These are phyloP conservation scores for Callimorpha dominula DNA, from an alignment of 2,888 invertebrate genomes.

Conservation along the genomic window DNA sequence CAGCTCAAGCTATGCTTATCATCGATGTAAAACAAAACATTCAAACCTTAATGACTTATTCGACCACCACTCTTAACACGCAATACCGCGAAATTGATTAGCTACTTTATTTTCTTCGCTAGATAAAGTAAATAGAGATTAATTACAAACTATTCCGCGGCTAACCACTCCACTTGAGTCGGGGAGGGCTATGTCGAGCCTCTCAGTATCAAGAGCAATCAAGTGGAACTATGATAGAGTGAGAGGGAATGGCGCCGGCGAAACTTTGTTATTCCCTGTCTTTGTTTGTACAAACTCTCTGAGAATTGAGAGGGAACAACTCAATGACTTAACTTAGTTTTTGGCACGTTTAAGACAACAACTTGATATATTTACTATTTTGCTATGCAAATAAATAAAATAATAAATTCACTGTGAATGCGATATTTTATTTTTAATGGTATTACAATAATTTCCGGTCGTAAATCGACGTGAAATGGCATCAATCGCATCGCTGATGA, in stretches of 20 bases:
- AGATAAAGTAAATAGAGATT: conserved; percentile 12
- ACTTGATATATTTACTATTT: background rate
- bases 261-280: conserved; percentile 1
- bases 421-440: no score
- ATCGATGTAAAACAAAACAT: no score
- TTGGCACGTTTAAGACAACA: background rate
- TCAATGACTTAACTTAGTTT: background rate
- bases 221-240: background rate
- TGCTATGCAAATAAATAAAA: no score
- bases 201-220: conserved; percentile 8
- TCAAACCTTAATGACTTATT: no score
- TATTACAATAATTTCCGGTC: no score
- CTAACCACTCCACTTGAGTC: conserved; percentile 8
- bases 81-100: no score
- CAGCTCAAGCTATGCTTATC: no score
- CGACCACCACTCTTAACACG: no score
- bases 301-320: background rate
- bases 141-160: conserved; percentile 11
- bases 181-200: background rate
- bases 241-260: background rate
- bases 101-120: background rate
- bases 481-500: no score
- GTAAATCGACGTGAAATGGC: no score
- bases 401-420: no score
- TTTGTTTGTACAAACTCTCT: conserved; percentile 4